Evolutionary conservation across 2,113 vertebrate species (phyloP).

Genomic region (Pelecanoides urinatrix): DNA sequence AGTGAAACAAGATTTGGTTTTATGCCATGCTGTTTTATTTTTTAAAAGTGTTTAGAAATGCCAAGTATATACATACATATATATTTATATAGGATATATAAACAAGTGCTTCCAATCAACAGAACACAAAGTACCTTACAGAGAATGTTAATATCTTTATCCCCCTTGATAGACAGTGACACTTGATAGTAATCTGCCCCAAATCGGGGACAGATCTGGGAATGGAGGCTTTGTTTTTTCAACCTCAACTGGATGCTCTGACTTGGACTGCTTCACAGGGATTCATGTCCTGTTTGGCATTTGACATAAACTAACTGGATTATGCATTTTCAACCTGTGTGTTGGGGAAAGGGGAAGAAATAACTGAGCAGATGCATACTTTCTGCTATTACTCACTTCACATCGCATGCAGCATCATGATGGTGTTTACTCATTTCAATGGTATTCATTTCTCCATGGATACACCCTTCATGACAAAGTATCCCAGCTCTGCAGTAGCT

Average conservation of each 20-base stretch:
- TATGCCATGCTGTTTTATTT: not conserved
- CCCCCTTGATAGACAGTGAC: not conserved
- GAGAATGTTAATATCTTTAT: not conserved
- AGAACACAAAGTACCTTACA: not conserved
- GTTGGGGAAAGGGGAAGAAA: not conserved
- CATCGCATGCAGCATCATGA: not conserved
- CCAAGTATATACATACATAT: rapidly evolving
- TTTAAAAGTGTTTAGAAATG: not conserved
- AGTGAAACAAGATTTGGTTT: not conserved
- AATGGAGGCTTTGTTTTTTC: not conserved
- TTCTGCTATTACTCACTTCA: not conserved
- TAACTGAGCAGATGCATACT: not conserved
- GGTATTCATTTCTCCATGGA: not conserved
- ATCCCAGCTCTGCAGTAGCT: not conserved
- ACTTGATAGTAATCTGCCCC: not conserved
- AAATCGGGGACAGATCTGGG: not conserved
- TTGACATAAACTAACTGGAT: not conserved
- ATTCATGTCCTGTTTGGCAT: not conserved
- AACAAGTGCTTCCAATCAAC: not conserved
- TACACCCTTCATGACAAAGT: not conserved
- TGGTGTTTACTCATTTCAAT: not conserved
- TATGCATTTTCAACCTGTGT: not conserved
- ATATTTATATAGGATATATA: not conserved
- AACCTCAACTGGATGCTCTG: not conserved
- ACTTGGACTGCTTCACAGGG: not conserved